Conservation (phyloP, 37 sponge, comb jelly and placozoan species). For the Chondrilla cf. caribensis region DNA sequence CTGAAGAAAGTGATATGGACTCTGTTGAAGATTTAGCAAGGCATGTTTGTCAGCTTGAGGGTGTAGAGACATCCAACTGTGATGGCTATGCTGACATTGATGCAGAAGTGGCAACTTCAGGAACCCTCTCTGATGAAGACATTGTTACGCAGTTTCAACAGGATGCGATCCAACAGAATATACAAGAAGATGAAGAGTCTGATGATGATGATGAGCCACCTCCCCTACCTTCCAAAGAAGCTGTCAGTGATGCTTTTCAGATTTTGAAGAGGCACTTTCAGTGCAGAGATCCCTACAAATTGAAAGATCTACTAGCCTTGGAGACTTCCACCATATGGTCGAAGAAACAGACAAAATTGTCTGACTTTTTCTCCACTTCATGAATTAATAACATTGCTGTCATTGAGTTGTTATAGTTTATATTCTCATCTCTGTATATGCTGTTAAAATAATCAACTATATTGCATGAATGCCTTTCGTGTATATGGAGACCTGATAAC, state of each 20-base stretch:
- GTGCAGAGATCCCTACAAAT: conserved; percentile 7
- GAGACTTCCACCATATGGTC: conserved; percentile 7
- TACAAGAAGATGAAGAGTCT: conserved; percentile 11
- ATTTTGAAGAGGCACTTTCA: conserved; percentile 8
- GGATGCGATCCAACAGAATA: conserved; percentile 10
- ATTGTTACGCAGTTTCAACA: conserved; percentile 2
- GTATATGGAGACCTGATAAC: no score
- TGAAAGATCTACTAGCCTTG: conserved; percentile 9
- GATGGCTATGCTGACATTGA: conserved; percentile 15
- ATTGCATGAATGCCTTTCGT: no score
- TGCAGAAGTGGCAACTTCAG: conserved; percentile 17
- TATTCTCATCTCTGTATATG: no score
- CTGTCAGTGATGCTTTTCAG: conserved; percentile 10
- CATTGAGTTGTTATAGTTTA: no score
- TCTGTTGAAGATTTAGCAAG: conserved; percentile 4
- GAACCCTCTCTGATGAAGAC: conserved; percentile 6
- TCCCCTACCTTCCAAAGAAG: conserved; percentile 1
- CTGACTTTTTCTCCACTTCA: conserved; percentile 3
- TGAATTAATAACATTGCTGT: no score
- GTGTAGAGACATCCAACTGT: conserved; percentile 14
- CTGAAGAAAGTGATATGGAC: conserved; percentile 6
- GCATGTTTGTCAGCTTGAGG: conserved; percentile 7
- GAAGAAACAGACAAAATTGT: conserved; percentile 2
- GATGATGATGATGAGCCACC: conserved; percentile 6
- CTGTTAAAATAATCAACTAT: no score